phyloP scores from a whole-genome alignment of 2,113 vertebrate species.

The Bombycilla garrulus region DNA sequence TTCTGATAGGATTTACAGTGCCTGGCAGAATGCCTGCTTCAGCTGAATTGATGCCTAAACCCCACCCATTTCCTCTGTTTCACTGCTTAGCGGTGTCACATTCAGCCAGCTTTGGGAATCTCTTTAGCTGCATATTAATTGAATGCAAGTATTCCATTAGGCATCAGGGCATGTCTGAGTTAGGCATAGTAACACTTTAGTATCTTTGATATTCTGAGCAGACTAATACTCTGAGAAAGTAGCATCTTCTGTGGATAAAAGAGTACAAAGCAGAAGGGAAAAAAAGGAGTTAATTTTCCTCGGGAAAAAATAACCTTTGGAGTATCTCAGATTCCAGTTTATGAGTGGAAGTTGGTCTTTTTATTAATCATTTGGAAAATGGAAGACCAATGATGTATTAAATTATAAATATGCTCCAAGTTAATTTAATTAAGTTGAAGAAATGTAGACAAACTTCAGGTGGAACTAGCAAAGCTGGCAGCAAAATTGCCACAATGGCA shows the following conservation, averaged over 20 bases:
- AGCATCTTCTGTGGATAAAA: not conserved
- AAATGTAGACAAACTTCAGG: not conserved
- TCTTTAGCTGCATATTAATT: slow-evolving; percentile 50
- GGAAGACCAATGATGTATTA: not conserved
- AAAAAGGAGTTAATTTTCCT: not conserved
- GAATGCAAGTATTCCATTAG: not conserved
- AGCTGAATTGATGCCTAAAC: slow-evolving; percentile 48
- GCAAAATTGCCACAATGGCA: not conserved
- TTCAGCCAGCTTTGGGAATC: slow-evolving; percentile 31
- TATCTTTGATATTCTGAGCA: not conserved
- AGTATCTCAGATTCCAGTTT: not conserved
- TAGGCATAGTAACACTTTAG: not conserved
- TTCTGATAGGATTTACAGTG: slow-evolving; percentile 57
- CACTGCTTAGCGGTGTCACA: slow-evolving; percentile 13
- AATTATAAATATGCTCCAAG: not conserved
- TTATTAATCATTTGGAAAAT: not conserved
- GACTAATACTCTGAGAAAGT: not conserved
- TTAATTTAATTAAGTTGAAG: not conserved
- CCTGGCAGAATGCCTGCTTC: slow-evolving; percentile 50
- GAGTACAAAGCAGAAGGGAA: not conserved
- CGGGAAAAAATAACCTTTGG: not conserved
- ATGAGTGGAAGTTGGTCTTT: not conserved
- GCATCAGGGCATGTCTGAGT: not conserved
- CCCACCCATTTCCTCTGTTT: slow-evolving; percentile 61
- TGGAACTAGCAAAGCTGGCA: not conserved